Base-by-base conservation (phyloP, 2,113 vertebrate species). In the Pionites leucogaster region DNA sequence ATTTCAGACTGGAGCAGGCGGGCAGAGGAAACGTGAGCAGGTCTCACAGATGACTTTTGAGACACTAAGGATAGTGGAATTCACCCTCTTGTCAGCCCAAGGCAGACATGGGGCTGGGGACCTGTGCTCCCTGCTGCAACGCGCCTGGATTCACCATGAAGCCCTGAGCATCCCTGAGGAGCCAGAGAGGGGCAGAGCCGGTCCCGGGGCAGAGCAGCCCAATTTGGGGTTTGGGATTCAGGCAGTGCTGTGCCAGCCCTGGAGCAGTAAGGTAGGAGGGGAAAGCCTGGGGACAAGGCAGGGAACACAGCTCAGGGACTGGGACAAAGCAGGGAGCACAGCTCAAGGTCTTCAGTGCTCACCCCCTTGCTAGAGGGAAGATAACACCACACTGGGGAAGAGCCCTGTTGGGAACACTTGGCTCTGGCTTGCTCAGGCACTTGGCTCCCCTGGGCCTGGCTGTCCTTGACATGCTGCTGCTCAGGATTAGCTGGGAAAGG, bases 371-470 rank as follows among this genome's bases (percentile, higher is more conserved):
- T 11, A 6, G 53, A 44, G 76, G 9, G 39, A 17, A 10, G 27
- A 12, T 2, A 4, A 2, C 17, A 22, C 50, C 0, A 11, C 2
- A 0, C 3, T 1, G 2, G n/a, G 70, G 39, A 42, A 28, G 44
- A 18, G 50, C 2, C 1, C 39, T 13, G 15, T 14, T 9, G 55
- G 13, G n/a, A 13, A 35, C 72, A 1, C 0, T 6, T 0, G 13
- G 74, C 79, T 59, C 37, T 15, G 86, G 86, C 13, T 13, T 2
- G 0, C 2, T 15, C 3, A 24, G 4, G 63, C 2, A 2, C 67
- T 23, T 9, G 31, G 86, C 86, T 5, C 33, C 14, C 35, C n/a
- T 24, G 57, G 13, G 57, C 17, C 76, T 52, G 86, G 47, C 78
- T 81, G 86, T 69, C 92, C 92, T 49, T 31, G 59, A 35, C 78